A percentile compares a stretch with the other conserved stretches of the same genome.
Conservation (phyloP, 2,113 vertebrate genomes). For the Eptatretus burgeri region DNA sequence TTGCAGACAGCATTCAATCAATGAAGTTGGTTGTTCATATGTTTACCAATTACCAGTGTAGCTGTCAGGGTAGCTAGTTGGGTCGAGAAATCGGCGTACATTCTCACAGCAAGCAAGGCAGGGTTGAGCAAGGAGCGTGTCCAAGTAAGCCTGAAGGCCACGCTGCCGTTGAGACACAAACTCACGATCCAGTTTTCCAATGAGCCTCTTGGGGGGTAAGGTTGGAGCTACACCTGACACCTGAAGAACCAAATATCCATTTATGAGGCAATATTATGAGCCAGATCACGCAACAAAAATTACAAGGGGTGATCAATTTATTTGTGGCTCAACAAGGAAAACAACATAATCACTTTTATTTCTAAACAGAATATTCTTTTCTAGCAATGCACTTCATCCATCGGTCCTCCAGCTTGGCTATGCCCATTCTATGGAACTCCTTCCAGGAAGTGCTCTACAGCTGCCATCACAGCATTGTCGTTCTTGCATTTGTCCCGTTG, state of each 20-base stretch:
- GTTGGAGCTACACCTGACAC: conserved; percentile 53
- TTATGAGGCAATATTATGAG: conserved; percentile 5
- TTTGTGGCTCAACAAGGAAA: background rate
- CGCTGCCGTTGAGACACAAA: conserved; percentile 85
- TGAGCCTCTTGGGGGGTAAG: conserved; percentile 77
- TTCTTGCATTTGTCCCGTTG: conserved; percentile 11
- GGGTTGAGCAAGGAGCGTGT: conserved; percentile 59
- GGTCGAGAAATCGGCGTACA: conserved; percentile 77
- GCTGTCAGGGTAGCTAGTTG: conserved; percentile 66
- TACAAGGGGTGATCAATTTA: background rate
- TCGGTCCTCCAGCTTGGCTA: conserved; percentile 10
- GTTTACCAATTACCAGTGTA: conserved; percentile 36
- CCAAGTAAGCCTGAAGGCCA: conserved; percentile 66
- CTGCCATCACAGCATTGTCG: conserved; percentile 10
- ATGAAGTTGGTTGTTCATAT: background rate
- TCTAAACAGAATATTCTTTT: background rate
- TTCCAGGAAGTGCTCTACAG: conserved; percentile 11
- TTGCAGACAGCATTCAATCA: no score
- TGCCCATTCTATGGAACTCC: conserved; percentile 13
- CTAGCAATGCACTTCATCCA: background rate
- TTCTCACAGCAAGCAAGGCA: conserved; percentile 43
- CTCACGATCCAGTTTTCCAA: conserved; percentile 89
- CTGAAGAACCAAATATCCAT: conserved; percentile 18
- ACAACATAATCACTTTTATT: background rate
- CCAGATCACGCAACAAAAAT: background rate